Evolutionary conservation across 2,888 invertebrate genomes (phyloP).

Genomic region (Nymphalis urticae): DNA sequence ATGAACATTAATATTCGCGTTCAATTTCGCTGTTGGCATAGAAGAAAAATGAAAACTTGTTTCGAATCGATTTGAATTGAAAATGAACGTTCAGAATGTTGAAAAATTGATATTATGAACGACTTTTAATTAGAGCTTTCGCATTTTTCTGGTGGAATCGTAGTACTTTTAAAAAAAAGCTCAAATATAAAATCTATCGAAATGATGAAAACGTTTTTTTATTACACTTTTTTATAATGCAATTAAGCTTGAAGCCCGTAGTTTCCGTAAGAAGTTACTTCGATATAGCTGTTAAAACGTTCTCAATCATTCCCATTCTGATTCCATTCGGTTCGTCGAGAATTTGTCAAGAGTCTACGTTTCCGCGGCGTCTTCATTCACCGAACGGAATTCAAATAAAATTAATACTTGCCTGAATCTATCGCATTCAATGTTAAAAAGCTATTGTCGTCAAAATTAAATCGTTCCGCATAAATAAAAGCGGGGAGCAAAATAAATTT

Average conservation of each 20-base stretch:
- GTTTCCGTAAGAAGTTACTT: conserved; percentile 17
- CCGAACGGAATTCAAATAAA: conserved; percentile 25
- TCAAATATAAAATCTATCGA: background rate
- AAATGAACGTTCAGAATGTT: conserved; percentile 31
- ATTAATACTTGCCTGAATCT: conserved; percentile 26
- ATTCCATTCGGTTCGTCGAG: conserved; percentile 14
- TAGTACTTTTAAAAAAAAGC: background rate
- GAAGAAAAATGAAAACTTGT: conserved; percentile 30
- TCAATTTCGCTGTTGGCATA: conserved; percentile 26
- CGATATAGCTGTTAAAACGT: conserved; percentile 8
- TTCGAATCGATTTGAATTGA: conserved; percentile 32
- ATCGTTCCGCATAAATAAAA: conserved; percentile 47
- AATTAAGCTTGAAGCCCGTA: background rate
- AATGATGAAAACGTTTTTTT: background rate
- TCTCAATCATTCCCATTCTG: conserved; percentile 10
- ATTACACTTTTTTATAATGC: background rate
- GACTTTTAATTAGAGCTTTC: background rate
- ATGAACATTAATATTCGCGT: conserved; percentile 30
- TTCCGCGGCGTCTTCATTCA: conserved; percentile 18
- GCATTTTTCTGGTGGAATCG: background rate
- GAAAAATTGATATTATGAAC: conserved; percentile 6
- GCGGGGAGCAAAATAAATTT: conserved; percentile 50
- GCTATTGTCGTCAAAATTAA: conserved; percentile 47
- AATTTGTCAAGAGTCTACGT: conserved; percentile 13
- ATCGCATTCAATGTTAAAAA: conserved; percentile 38